Evolutionary conservation across 2,888 invertebrate genomes (phyloP), one percentile per base, ranked within the genome.

Genomic region (Ceratothoa steindachneri): DNA sequence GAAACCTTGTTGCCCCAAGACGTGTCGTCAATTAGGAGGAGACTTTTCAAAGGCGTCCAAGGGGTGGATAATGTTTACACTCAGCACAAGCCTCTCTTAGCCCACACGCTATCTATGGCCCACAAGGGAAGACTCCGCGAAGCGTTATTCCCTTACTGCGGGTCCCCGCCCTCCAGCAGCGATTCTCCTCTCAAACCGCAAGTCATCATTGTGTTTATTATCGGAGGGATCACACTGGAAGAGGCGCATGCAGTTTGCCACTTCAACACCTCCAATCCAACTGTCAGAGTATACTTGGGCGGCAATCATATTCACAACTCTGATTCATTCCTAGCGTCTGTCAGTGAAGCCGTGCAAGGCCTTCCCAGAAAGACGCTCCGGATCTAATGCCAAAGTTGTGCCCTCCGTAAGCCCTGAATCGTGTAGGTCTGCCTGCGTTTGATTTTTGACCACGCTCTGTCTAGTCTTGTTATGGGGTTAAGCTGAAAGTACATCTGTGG

Each of bases 21-120:
- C 30, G 74, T 78, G n/a, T 71, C 78, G 0, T 93, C 96, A 82
- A 93, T 97, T 81, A 97, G 97, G 0, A 95, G 97, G 85, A 87
- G 92, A 84, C 90, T 90, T 82, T 93, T 90, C 83, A 96, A 92
- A 88, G 93, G 93, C 22, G 86, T 95, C 24, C 93, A 92, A 85
- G 99, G 97, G 0, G 97, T 99, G 0, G 99, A 99, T 84, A 99
- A 99, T 85, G 94, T 99, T 77, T 99, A 97, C 86, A 98, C 99
- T 0, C 99, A 99, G 83, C 99, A 99, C 85, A 91, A 91, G n/a
- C 97, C 99, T 0, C 86, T 95, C 28, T 85, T 99, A 4, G 90
- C 91, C 81, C 93, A 95, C 83, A 91, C 93, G 0, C 84, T 99
- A 0, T 97, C 97, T 82, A 94, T 95, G 83, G 86, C 97, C 0